Percentiles rank a stretch among this genome's conserved stretches.
phyloP scores from a whole-genome alignment of 2,113 vertebrate species.

The Panthera uncia region DNA sequence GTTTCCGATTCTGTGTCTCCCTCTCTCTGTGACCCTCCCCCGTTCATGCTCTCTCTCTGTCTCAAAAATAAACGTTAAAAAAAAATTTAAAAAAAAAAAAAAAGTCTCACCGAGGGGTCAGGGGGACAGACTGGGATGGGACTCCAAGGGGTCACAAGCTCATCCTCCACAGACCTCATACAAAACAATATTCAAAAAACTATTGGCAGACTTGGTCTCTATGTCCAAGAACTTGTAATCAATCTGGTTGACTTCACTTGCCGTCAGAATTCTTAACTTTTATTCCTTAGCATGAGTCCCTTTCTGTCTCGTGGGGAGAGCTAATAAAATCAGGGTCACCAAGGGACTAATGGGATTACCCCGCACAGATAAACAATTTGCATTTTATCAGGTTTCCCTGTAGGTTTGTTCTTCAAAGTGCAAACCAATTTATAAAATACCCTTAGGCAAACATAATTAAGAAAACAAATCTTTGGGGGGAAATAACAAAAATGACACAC shows the following conservation, averaged over 20 bases:
- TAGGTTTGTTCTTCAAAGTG: constrained; percentile 1
- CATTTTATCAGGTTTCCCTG: not conserved
- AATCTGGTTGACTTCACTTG: not conserved
- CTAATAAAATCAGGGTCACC: constrained; percentile 28
- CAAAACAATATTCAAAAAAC: not conserved
- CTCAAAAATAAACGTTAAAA: too few relatives aligned
- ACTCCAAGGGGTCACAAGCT: not conserved
- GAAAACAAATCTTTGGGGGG: not conserved
- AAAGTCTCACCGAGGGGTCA: not conserved
- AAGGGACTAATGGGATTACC: not conserved
- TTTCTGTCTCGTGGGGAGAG: not conserved
- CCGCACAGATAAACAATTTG: not conserved
- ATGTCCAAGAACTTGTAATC: not conserved
- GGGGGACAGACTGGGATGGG: not conserved
- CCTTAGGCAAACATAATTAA: constrained; percentile 41
- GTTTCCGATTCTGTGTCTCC: too few relatives aligned
- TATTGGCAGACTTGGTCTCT: not conserved
- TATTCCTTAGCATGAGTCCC: not conserved
- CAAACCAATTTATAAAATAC: constrained; percentile 34
- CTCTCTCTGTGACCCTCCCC: too few relatives aligned
- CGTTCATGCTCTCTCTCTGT: too few relatives aligned
- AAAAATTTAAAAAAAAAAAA: too few relatives aligned
- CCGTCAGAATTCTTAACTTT: constrained; percentile 8
- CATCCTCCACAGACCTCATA: not conserved
- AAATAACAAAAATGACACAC: not conserved